Conservation (phyloP, 2,888 invertebrate genomes). For the Crematogaster levior region DNA sequence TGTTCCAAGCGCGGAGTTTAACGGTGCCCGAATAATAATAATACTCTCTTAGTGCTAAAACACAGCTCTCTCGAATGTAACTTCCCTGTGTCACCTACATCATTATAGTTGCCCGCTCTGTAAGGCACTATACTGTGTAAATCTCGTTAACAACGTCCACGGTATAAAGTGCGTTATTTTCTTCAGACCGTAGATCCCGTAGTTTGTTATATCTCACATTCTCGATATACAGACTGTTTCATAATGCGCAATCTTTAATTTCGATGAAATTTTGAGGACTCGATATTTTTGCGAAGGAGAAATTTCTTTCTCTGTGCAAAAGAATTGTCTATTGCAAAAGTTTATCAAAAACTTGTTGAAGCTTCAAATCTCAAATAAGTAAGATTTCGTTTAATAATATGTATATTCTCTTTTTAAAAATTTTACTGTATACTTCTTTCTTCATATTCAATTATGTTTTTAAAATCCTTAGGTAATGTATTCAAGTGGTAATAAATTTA, state of each 20-base stretch:
- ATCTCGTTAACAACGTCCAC: not conserved
- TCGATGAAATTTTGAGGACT: not conserved
- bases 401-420: not conserved
- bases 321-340: not conserved
- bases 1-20: slow-evolving; percentile 21
- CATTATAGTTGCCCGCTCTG: not conserved
- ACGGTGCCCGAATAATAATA: slow-evolving; percentile 32
- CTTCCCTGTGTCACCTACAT: not conserved
- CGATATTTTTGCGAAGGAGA: not conserved
- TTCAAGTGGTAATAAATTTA: not conserved
- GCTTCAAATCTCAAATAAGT: not conserved
- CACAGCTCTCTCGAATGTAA: not conserved
- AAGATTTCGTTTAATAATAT: not conserved
- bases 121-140: not conserved
- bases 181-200: not conserved
- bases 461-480: not conserved
- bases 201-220: slow-evolving; percentile 5
- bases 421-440: not conserved
- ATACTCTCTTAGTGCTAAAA: slow-evolving; percentile 13
- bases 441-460: not conserved
- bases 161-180: slow-evolving; percentile 7
- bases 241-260: slow-evolving; percentile 3
- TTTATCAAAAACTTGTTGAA: not conserved
- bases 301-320: not conserved
- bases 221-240: not conserved